Conservation (phyloP, 2,888 invertebrate genomes). For the Drosophila macrothrix region DNA sequence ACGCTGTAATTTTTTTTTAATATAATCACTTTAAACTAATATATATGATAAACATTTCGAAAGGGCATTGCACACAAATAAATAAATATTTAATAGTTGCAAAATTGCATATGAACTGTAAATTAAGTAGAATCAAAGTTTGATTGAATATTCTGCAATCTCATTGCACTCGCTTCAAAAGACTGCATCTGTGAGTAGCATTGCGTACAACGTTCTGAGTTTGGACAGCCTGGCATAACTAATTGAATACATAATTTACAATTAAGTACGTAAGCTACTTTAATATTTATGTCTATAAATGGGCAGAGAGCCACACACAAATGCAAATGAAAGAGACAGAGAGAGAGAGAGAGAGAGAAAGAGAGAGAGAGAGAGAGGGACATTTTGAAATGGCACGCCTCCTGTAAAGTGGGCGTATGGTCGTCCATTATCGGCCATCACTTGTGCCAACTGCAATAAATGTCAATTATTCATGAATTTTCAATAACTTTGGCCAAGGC, state of each 20-base stretch:
- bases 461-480: constrained; percentile 80
- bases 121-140: constrained; percentile 35
- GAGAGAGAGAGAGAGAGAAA: background rate
- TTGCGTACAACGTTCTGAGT: constrained; percentile 16
- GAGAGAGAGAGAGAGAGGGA: constrained; percentile 7
- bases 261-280: constrained; percentile 79
- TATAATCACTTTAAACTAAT: background rate
- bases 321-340: background rate
- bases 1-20: background rate
- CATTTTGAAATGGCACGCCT: constrained; percentile 17
- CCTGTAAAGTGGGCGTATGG: constrained; percentile 20
- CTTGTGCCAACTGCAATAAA: constrained; percentile 79
- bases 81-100: background rate
- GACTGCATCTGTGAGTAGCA: constrained; percentile 14
- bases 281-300: constrained; percentile 75
- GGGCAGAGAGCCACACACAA: constrained; percentile 30
- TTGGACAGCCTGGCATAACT: constrained; percentile 60
- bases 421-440: constrained; percentile 74
- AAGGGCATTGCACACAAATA: background rate
- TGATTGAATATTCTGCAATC: constrained; percentile 48
- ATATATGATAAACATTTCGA: background rate
- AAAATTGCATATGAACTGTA: constrained; percentile 26
- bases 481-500: constrained; percentile 71
- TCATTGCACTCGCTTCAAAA: constrained; percentile 14
- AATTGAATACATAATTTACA: constrained; percentile 79